phyloP scores from a whole-genome alignment of 2,797 vertebrate species.

The Alcedo atthis region DNA sequence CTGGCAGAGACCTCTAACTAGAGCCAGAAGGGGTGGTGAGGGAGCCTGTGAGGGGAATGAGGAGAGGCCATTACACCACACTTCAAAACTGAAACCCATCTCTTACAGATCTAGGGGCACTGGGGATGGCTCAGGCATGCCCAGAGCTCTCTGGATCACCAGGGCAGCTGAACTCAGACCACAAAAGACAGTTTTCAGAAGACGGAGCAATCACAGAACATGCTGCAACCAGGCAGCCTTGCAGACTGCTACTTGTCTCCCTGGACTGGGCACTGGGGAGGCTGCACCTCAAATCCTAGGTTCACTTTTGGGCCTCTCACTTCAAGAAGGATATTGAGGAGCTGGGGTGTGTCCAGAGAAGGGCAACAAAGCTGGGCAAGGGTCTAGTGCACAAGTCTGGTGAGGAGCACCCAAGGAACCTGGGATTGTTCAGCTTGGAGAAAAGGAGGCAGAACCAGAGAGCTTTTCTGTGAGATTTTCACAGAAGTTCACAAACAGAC shows the following conservation, averaged over 20 bases:
- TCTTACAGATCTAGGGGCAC: not conserved
- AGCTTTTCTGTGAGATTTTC: not conserved
- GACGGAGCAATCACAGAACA: fast-evolving
- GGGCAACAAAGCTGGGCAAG: not conserved
- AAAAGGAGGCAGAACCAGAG: not conserved
- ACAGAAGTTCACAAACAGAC: not conserved
- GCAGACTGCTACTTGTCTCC: not conserved
- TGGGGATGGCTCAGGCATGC: not conserved
- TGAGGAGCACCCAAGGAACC: not conserved
- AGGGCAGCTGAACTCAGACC: not conserved
- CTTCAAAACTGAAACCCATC: not conserved
- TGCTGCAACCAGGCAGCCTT: not conserved
- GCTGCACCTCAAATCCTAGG: not conserved
- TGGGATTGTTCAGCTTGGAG: not conserved
- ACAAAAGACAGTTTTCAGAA: not conserved
- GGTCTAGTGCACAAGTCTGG: not conserved
- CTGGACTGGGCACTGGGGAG: not conserved
- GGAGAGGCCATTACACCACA: not conserved
- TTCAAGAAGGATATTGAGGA: not conserved
- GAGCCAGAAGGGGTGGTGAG: not conserved
- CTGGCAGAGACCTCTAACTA: fast-evolving
- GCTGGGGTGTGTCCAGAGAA: not conserved
- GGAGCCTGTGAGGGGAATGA: not conserved
- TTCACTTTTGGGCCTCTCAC: not conserved
- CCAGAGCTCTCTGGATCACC: not conserved